Evolutionary conservation across 2,888 invertebrate species (phyloP).

Genomic region (Scotopteryx bipunctaria): DNA sequence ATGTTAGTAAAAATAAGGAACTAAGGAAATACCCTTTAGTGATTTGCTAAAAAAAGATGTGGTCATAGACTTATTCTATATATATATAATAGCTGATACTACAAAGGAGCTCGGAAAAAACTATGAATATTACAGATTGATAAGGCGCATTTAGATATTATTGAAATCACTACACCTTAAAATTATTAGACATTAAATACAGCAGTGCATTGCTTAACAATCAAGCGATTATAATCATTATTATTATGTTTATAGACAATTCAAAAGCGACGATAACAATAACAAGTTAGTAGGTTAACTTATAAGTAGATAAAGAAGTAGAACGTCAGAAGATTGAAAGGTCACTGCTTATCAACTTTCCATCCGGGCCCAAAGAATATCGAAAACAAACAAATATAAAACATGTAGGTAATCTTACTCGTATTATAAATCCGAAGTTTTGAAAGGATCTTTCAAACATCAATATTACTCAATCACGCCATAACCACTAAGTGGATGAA

Average conservation of each 20-base stretch:
- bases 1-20: neutral
- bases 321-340: conserved; percentile 22
- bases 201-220: conserved; percentile 68
- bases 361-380: conserved; percentile 25
- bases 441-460: no score
- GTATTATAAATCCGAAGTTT: no score
- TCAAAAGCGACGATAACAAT: conserved; percentile 40
- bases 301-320: conserved; percentile 32
- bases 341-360: conserved; percentile 27
- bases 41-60: conserved; percentile 14
- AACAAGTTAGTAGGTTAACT: conserved; percentile 32
- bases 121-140: conserved; percentile 57
- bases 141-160: conserved; percentile 70
- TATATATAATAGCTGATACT: conserved; percentile 52
- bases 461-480: no score
- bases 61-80: conserved; percentile 7
- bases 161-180: conserved; percentile 61
- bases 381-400: conserved; percentile 11
- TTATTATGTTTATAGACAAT: conserved; percentile 38
- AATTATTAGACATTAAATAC: conserved; percentile 56
- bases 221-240: conserved; percentile 53
- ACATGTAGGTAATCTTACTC: conserved; percentile 8
- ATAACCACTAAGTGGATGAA: no score
- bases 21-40: neutral
- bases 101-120: conserved; percentile 56